Evolutionary conservation across 2,888 invertebrate genomes (phyloP).

Genomic region (Mythimna ferrago): DNA sequence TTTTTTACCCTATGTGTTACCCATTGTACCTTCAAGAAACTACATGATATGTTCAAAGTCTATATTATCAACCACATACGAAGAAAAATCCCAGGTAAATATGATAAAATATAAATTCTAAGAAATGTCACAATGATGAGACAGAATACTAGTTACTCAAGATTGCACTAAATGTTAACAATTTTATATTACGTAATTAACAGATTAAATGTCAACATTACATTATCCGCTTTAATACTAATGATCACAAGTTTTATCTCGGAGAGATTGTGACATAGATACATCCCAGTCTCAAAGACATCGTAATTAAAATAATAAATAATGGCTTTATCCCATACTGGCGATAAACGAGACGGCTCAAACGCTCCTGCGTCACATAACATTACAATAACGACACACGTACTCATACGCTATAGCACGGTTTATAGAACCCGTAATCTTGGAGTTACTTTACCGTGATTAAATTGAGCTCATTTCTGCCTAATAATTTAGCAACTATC

Average conservation of each 20-base stretch:
- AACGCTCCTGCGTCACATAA: conserved; percentile 8
- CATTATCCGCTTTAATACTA: conserved; percentile 25
- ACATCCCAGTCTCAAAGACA: conserved; percentile 19
- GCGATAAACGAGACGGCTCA: conserved; percentile 7
- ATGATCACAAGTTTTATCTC: conserved; percentile 37
- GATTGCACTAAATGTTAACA: conserved; percentile 22
- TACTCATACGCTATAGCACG: neutral
- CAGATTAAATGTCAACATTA: conserved; percentile 30
- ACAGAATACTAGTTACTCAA: conserved; percentile 3
- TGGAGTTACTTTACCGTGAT: conserved; percentile 46
- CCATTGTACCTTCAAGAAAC: neutral
- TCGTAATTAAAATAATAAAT: conserved; percentile 27
- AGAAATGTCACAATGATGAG: conserved; percentile 27
- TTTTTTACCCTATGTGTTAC: too few relatives aligned
- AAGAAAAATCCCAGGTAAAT: neutral
- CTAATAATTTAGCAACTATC: conserved; percentile 59
- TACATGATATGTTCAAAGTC: neutral
- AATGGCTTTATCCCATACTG: conserved; percentile 23
- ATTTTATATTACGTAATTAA: conserved; percentile 32
- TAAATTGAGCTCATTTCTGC: conserved; percentile 63
- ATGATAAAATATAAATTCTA: conserved; percentile 14
- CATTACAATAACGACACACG: conserved; percentile 17
- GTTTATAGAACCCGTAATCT: conserved; percentile 21
- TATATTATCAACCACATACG: neutral
- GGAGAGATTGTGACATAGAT: conserved; percentile 23